Evolutionary conservation across 2,113 vertebrate species (phyloP), one percentile per base, ranked within the genome.

Genomic region (Trematomus loennbergii): DNA sequence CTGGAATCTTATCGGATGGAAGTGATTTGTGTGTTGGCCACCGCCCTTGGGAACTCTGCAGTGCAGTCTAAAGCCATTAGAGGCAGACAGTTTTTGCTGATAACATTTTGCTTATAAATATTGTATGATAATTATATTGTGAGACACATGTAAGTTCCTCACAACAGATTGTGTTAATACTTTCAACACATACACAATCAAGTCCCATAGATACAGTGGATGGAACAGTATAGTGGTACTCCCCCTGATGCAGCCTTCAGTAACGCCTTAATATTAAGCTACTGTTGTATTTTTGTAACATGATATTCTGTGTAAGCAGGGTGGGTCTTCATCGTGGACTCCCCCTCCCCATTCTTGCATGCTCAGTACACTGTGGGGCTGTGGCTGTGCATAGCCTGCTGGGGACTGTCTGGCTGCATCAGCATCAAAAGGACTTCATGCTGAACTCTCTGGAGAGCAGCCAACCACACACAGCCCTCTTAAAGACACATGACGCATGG

Each of bases 341-440:
- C 90, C 78, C 75, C 83, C 83, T 63, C 50, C 17, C 36, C 36
- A 70, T 45, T 4, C 36, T 40, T 40, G 9, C 36, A 16, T 33
- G n/a, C 53, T 57, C 46, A 25, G 6, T 67, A 36, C 20, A 45
- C 49, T 70, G 36, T 20, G 40, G 49, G 57, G 52, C 54, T 50
- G 66, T 46, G 78, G 70, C 81, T 76, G 79, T 25, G 55, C 86
- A 79, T 69, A 77, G 59, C 58, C 68, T 63, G 20, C 60, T 52
- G 75, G 36, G 81, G 81, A 79, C 79, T 84, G 82, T 87, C 66
- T 8, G 46, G 36, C 68, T 69, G n/a, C 20, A 59, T 85, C 57
- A 80, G 54, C 70, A 81, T 87, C 86, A 88, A 75, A 88, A 78
- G 22, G 67, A 74, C 80, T 71, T 86, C 80, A 83, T 91, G 72